Conservation (phyloP, 2,888 invertebrate genomes). For the Nomada flava region DNA sequence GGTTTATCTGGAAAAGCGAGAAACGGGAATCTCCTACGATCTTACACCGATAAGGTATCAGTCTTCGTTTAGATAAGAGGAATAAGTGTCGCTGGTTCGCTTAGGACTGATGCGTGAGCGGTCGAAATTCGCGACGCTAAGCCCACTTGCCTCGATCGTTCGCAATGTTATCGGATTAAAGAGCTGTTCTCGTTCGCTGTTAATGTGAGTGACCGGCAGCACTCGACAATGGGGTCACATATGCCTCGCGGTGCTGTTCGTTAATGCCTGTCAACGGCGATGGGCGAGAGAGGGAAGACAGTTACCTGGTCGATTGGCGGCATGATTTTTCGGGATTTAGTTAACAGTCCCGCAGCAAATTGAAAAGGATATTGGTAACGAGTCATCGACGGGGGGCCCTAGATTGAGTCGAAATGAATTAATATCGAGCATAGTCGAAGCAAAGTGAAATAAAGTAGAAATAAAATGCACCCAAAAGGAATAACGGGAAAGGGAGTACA, state of each 20-base stretch:
- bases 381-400: background rate
- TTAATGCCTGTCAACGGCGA: slow-evolving; percentile 47
- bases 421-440: too few relatives aligned
- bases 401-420: background rate
- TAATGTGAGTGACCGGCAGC: slow-evolving; percentile 63
- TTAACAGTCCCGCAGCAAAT: background rate
- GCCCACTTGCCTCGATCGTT: slow-evolving; percentile 26
- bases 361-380: background rate
- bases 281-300: background rate
- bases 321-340: slow-evolving; percentile 7
- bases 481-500: too few relatives aligned
- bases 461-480: too few relatives aligned
- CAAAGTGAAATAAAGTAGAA: too few relatives aligned
- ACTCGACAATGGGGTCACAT: slow-evolving; percentile 61
- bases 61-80: slow-evolving; percentile 17
- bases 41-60: slow-evolving; percentile 42
- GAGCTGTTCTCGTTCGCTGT: slow-evolving; percentile 55
- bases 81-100: background rate
- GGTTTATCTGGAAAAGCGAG: background rate
- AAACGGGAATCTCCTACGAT: slow-evolving; percentile 6
- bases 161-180: slow-evolving; percentile 56
- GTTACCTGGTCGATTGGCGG: slow-evolving; percentile 36
- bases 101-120: background rate
- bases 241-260: slow-evolving; percentile 47
- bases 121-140: slow-evolving; percentile 30